These are phyloP conservation scores for Lamellibrachia satsuma DNA, from an alignment of 2,888 invertebrate species.

Conservation along the genomic window DNA sequence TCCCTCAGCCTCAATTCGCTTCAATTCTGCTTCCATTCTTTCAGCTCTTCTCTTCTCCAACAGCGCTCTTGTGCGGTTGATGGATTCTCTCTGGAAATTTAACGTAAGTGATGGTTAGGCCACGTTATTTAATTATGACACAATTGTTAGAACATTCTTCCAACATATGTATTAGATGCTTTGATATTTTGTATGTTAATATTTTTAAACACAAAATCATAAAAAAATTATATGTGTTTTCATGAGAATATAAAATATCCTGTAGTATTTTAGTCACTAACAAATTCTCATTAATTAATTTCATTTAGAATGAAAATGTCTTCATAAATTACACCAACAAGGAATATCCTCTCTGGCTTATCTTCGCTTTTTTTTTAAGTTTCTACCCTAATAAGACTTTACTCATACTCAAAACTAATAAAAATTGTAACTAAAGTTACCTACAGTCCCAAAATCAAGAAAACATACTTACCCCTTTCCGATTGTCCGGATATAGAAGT, in stretches of 20 bases:
- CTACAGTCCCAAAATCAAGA: not conserved
- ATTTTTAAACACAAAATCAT: not conserved
- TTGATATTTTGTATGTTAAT: not conserved
- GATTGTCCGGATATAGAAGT: not conserved
- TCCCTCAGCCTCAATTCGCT: not conserved
- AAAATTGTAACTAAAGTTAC: not conserved
- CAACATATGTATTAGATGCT: not conserved
- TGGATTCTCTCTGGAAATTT: constrained; percentile 33
- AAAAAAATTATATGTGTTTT: not conserved
- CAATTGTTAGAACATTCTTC: too few relatives aligned
- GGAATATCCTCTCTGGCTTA: not conserved
- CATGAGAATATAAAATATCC: too few relatives aligned
- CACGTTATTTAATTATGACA: too few relatives aligned
- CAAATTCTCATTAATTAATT: not conserved
- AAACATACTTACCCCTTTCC: not conserved
- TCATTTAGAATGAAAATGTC: not conserved
- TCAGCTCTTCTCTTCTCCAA: constrained; percentile 35
- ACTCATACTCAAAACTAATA: not conserved
- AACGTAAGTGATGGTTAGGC: not conserved
- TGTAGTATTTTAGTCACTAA: not conserved
- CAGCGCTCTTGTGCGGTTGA: constrained; percentile 31
- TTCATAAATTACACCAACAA: not conserved
- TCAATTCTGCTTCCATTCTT: constrained; percentile 34
- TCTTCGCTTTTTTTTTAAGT: not conserved
- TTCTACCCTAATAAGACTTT: not conserved